These are phyloP conservation scores for Platygyra sinensis DNA, from an alignment of 64 coral and sea anemone genomes.

Conservation along the genomic window DNA sequence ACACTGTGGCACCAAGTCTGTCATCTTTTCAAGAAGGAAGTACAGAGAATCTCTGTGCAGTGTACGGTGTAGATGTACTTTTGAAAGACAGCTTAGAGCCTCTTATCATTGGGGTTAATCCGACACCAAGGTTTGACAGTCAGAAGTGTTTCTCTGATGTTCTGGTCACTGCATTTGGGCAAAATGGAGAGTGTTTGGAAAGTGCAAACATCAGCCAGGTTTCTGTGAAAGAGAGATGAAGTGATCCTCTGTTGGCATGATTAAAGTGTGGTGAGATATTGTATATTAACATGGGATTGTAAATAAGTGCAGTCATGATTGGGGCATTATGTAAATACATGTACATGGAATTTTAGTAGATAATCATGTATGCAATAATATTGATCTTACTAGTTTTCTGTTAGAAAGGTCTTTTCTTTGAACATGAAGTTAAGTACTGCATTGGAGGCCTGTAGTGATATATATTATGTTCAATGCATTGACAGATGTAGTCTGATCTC, in stretches of 20 bases:
- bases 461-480: too few species aligned
- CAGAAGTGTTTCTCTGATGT: slow-evolving; percentile 51
- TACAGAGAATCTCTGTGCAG: slow-evolving; percentile 20
- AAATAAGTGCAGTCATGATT: background rate
- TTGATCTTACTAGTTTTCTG: background rate
- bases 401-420: background rate
- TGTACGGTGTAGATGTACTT: slow-evolving; percentile 70
- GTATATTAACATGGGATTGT: too few species aligned
- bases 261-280: background rate
- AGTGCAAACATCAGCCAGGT: slow-evolving; percentile 14
- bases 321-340: slow-evolving; percentile 12
- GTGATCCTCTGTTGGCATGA: background rate
- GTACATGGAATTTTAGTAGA: background rate
- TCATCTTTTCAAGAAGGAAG: slow-evolving; percentile 24
- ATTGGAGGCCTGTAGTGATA: too few species aligned
- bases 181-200: slow-evolving; percentile 16
- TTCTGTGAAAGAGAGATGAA: background rate
- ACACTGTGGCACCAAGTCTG: slow-evolving; percentile 50
- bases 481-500: too few species aligned
- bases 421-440: too few species aligned
- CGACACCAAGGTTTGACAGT: slow-evolving; percentile 47
- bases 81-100: slow-evolving; percentile 45
- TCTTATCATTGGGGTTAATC: slow-evolving; percentile 55
- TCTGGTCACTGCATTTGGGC: slow-evolving; percentile 22
- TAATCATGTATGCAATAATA: background rate